Evolutionary conservation across 1,140 invertebrate species (phyloP), one percentile per base, ranked within the genome.

Genomic region (Lepidotrigona ventralis): DNA sequence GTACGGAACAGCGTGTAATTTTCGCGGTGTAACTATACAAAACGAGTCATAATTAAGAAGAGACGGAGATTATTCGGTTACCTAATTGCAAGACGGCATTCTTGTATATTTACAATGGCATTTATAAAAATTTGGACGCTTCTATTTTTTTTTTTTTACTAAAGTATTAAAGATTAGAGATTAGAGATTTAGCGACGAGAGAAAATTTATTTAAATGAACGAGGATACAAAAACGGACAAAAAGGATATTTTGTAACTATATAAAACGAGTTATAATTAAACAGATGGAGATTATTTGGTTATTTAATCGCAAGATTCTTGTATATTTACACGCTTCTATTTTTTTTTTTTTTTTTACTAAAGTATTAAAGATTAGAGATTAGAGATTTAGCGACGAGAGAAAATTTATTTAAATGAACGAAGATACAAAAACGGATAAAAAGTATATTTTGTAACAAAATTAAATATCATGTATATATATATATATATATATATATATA

Each of bases 191-290:
- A 33, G 2, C 33, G 33, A 33, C 33, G 33, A 33, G 33, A 33
- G 33, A 33, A 33, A 33, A 33, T 33, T 33, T 33, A 33, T 33
- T 33, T 33, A 33, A 33, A 33, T 33, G 33, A 33, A 33, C 4
- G 33, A 33, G 33, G n/a, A n/a, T n/a, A n/a, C n/a, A n/a, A n/a
- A n/a, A n/a, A n/a, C n/a, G n/a, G n/a, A n/a, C n/a, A n/a, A n/a
- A n/a, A n/a, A n/a, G n/a, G n/a, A n/a, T n/a, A n/a, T n/a, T n/a
- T n/a, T n/a, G 33, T 33, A 53, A 12, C 26, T 33, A 46, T 66
- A 69, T 19, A 60, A 56, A 78, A 72, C 51, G n/a, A 51, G 26
- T 68, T 2, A 39, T 80, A 74, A 74, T 81, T 80, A 74, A 53
- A 33, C 1, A 17, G 8, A 14, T 11, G 17, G 33, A n/a, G 56